phyloP scores from a whole-genome alignment of 2,113 vertebrate genomes.

The Misgurnus mizolepis region DNA sequence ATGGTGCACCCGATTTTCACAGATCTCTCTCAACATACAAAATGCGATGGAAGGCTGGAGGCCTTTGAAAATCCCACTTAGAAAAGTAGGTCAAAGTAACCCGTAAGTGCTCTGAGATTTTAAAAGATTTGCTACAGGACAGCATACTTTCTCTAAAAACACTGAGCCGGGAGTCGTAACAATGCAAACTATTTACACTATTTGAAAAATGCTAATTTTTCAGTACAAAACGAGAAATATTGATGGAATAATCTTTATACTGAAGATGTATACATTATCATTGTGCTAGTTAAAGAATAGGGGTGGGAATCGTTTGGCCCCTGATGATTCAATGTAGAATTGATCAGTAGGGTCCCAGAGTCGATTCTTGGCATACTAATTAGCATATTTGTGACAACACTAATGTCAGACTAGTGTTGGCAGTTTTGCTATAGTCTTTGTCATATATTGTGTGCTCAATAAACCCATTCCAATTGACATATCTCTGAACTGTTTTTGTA shows the following conservation, averaged over 20 bases:
- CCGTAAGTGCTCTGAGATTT: slow-evolving; percentile 17
- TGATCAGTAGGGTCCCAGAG: too few relatives aligned
- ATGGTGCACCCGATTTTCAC: neutral
- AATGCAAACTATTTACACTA: neutral
- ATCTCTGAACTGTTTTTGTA: too few relatives aligned
- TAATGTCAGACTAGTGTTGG: too few relatives aligned
- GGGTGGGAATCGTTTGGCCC: too few relatives aligned
- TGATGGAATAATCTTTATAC: neutral
- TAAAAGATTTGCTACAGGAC: slow-evolving; percentile 20
- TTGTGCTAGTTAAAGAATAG: too few relatives aligned
- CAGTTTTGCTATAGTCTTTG: too few relatives aligned
- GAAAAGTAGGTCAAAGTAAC: slow-evolving; percentile 40
- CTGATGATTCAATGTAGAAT: too few relatives aligned
- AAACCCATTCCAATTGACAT: too few relatives aligned
- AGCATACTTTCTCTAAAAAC: slow-evolving; percentile 9
- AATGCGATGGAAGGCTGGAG: slow-evolving; percentile 18
- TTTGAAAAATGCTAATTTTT: neutral
- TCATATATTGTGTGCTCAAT: too few relatives aligned
- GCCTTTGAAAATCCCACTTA: slow-evolving; percentile 40
- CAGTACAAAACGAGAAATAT: neutral
- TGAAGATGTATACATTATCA: neutral
- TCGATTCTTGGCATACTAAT: too few relatives aligned
- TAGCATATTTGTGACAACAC: too few relatives aligned
- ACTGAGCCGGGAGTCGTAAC: slow-evolving; percentile 16
- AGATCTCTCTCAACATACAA: slow-evolving; percentile 16